Base-by-base conservation (phyloP, 2,888 invertebrate species). In the Pherbina coryleti region DNA sequence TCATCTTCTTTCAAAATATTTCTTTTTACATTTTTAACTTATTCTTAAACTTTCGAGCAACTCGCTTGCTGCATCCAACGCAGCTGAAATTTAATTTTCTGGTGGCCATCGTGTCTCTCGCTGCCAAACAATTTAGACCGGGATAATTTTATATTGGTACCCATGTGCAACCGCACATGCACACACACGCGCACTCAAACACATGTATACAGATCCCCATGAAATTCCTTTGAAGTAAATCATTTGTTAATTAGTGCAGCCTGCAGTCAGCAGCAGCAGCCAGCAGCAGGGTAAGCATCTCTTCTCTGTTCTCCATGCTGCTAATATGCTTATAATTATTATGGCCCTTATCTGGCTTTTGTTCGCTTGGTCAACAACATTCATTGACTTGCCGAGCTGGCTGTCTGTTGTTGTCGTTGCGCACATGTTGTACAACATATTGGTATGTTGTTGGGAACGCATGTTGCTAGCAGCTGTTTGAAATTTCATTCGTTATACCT, bases 261-360 rank as follows among this genome's bases (percentile, higher is more conserved):
- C 44, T 19, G 55, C 60, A 60, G 49, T 37, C 60, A 25, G 31
- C 25, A 62, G 34, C 60, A 25, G 31, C 25, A 62, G 34, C 60
- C 60, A 60, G 49, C 66, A n/a, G 22, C 5, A 19, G 19, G 55
- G 8, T 19, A 60, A 19, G 9, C 19, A 57, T 17, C 44, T 44
- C 19, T 67, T 67, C 44, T 37, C 44, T 67, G 11, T 37, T 11
- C 5, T 8, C 17, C 31, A 34, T 37, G 53, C 75, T 53, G 75
- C 55, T 75, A 75, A 75, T 75, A 55, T 53, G 75, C 51, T 75
- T 75, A 67, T 75, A 75, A 75, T 75, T 75, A 75, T 75, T 53
- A 55, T 55, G 66, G 75, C 75, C 75, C 75, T 75, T 75, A 55
- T 67, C 69, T 53, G 19, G 64, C 37, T 66, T 66, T 66, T 28